These are phyloP conservation scores for Heliocidaris erythrogramma DNA, from an alignment of 35 echinoderm and acorn worm genomes.

Conservation along the genomic window DNA sequence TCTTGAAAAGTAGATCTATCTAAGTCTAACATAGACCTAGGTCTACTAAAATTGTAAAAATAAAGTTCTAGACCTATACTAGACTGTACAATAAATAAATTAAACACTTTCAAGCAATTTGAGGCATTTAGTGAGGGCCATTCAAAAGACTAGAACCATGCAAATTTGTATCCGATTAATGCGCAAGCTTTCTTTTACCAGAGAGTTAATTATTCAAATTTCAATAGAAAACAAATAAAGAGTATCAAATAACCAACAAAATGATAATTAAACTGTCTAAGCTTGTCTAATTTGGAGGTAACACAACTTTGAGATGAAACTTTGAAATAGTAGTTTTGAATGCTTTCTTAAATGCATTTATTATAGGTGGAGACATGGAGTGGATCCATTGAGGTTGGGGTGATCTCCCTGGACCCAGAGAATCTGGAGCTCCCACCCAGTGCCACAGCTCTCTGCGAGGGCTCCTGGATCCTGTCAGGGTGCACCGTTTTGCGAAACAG, in stretches of 20 bases:
- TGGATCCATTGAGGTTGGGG: constrained; percentile 93
- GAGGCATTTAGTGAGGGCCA: no score
- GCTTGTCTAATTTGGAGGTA: not conserved
- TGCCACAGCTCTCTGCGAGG: constrained; percentile 86
- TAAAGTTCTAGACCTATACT: no score
- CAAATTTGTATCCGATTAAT: no score
- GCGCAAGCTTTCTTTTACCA: no score
- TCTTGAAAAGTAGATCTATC: no score
- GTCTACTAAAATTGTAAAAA: no score
- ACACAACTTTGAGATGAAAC: not conserved
- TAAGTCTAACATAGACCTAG: no score
- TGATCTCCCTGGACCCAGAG: constrained; percentile 76
- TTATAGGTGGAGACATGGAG: constrained; percentile 92
- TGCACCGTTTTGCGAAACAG: constrained; percentile 84
- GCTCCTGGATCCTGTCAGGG: constrained; percentile 90
- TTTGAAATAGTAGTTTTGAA: constrained; percentile 12
- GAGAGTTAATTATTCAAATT: no score
- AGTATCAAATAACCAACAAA: no score
- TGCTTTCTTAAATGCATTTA: not conserved
- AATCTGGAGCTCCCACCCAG: constrained; percentile 87
- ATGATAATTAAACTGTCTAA: not conserved
- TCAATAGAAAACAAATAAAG: not conserved
- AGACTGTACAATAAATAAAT: no score
- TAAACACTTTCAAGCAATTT: no score
- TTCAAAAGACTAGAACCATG: no score